These are phyloP conservation scores for Criorhina ranunculi DNA, from an alignment of 2,888 invertebrate species.

Conservation along the genomic window DNA sequence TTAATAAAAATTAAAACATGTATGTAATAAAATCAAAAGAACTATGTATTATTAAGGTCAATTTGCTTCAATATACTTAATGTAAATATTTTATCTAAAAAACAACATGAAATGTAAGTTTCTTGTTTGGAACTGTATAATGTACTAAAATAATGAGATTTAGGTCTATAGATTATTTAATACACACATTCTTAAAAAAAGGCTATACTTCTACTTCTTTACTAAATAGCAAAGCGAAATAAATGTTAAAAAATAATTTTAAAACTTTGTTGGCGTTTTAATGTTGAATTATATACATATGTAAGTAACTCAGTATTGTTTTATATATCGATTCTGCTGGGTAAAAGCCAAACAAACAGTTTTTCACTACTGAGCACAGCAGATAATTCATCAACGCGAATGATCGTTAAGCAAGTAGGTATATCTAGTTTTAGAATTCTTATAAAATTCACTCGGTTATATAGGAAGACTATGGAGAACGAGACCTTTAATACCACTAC, in stretches of 20 bases:
- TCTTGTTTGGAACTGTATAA: constrained; percentile 55
- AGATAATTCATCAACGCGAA: too few relatives aligned
- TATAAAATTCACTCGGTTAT: too few relatives aligned
- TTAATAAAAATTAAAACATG: constrained; percentile 43
- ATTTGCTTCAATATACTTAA: constrained; percentile 74
- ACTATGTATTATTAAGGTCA: constrained; percentile 57
- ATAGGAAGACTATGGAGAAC: too few relatives aligned
- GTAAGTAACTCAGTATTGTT: too few relatives aligned
- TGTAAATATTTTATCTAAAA: constrained; percentile 75
- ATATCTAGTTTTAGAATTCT: too few relatives aligned
- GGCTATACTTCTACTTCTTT: constrained; percentile 66
- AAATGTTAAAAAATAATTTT: constrained; percentile 62
- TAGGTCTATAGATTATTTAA: constrained; percentile 46
- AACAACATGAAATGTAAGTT: constrained; percentile 56
- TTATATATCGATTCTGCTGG: too few relatives aligned
- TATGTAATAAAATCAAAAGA: constrained; percentile 49
- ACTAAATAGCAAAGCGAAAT: constrained; percentile 64
- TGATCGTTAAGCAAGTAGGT: too few relatives aligned
- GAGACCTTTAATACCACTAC: too few relatives aligned
- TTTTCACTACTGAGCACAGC: too few relatives aligned
- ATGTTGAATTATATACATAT: too few relatives aligned
- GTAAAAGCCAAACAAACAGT: too few relatives aligned
- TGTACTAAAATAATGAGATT: constrained; percentile 68
- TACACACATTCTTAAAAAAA: constrained; percentile 62
- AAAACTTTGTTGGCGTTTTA: background rate